These are phyloP conservation scores for Helicoverpa zea DNA, from an alignment of 1,140 invertebrate genomes.

Conservation along the genomic window DNA sequence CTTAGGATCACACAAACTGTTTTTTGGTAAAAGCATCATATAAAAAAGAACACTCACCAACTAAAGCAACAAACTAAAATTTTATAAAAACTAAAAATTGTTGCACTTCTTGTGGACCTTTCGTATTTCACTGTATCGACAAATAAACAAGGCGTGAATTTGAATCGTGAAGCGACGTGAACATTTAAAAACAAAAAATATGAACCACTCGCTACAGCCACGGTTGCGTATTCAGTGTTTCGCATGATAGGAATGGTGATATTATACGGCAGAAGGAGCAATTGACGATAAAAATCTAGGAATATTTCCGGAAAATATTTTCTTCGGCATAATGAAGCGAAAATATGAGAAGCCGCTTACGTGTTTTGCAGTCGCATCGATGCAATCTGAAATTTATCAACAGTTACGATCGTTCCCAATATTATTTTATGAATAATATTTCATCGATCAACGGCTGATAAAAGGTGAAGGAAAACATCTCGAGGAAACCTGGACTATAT, in stretches of 20 bases:
- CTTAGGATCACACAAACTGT: no score
- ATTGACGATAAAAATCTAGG: not conserved
- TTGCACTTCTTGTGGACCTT: not conserved
- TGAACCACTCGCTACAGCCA: not conserved
- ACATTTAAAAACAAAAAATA: constrained; percentile 11
- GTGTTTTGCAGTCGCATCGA: not conserved
- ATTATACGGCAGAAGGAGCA: not conserved
- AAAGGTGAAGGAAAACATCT: no score
- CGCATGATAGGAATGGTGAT: not conserved
- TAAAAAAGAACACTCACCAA: not conserved
- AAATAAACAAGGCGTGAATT: constrained; percentile 15
- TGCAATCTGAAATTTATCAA: no score
- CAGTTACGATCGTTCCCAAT: no score
- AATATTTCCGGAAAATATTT: no score
- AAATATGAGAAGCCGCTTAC: no score
- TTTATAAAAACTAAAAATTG: not conserved
- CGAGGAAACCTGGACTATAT: no score
- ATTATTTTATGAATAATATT: no score
- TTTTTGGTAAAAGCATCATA: no score
- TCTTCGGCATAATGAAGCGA: no score
- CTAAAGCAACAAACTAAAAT: not conserved
- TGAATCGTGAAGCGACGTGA: constrained; percentile 3
- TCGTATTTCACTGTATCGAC: not conserved
- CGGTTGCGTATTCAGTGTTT: constrained; percentile 1
- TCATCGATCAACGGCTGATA: no score